These are phyloP conservation scores for Myotis pilosus DNA, from an alignment of 2,797 vertebrate species.

Conservation along the genomic window DNA sequence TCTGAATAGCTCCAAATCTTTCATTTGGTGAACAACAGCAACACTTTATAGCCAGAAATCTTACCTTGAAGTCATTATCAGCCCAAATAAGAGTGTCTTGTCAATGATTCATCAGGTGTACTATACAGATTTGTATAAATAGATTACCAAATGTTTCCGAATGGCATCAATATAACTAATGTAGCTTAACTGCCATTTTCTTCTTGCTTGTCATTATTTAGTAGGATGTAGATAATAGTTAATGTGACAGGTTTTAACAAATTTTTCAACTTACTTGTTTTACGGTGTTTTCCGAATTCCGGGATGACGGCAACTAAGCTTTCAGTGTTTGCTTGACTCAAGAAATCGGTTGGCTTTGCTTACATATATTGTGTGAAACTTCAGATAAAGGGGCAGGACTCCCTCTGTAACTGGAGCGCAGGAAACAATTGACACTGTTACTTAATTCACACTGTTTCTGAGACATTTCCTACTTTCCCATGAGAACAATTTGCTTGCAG, in stretches of 20 bases:
- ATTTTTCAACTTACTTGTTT: conserved; percentile 25
- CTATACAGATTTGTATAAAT: conserved; percentile 64
- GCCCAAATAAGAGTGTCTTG: conserved; percentile 11
- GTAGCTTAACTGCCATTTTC: not conserved
- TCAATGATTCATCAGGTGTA: conserved; percentile 76
- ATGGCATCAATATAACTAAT: conserved; percentile 11
- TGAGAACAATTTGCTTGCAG: conserved; percentile 79
- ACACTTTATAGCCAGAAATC: conserved; percentile 75
- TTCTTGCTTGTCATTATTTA: conserved; percentile 25
- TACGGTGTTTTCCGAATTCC: not conserved
- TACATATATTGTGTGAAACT: conserved; percentile 71
- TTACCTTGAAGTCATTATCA: conserved; percentile 75
- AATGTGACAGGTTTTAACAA: not conserved
- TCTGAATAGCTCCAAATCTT: conserved; percentile 3
- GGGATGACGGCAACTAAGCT: conserved; percentile 4
- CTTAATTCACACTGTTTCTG: conserved; percentile 81
- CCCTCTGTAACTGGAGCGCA: conserved; percentile 78
- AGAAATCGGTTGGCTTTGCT: conserved; percentile 84
- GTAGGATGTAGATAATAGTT: conserved; percentile 57
- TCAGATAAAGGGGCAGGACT: conserved; percentile 80
- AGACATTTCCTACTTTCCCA: conserved; percentile 86
- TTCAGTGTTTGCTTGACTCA: conserved; percentile 51
- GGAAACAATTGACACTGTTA: conserved; percentile 86
- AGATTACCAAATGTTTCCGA: not conserved
- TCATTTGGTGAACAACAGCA: conserved; percentile 40